Evolutionary conservation across 2,113 vertebrate species (phyloP).

Genomic region (Leucosticte australis): DNA sequence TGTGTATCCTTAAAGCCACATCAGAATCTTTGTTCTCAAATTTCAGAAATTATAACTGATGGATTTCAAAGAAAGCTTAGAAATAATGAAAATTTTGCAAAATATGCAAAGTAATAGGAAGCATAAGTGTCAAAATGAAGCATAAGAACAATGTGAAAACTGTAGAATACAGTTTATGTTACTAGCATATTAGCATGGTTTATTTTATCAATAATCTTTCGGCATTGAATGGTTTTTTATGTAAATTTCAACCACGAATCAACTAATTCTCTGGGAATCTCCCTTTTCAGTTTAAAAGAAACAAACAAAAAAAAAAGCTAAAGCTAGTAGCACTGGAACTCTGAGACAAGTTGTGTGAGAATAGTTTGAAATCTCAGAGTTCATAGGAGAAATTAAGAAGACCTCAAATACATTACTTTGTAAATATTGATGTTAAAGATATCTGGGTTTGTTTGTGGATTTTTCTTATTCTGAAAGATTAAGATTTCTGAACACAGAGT

Average conservation of each 20-base stretch:
- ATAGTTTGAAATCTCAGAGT: neutral
- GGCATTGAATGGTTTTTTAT: neutral
- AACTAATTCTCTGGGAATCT: neutral
- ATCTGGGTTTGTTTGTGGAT: fast-evolving
- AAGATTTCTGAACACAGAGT: neutral
- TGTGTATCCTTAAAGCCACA: neutral
- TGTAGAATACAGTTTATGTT: neutral
- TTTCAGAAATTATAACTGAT: neutral
- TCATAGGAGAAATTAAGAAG: neutral
- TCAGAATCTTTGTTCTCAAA: neutral
- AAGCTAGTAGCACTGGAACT: neutral
- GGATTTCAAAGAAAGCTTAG: neutral
- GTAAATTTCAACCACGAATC: neutral
- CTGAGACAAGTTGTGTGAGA: neutral
- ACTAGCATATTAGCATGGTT: neutral
- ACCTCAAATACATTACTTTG: neutral
- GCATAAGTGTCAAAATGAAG: neutral
- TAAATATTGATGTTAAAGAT: neutral
- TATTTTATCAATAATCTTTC: neutral
- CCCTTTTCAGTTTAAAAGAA: neutral
- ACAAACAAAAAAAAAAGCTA: neutral
- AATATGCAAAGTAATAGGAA: neutral
- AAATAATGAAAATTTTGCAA: neutral
- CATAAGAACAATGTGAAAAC: neutral
- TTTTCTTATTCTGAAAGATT: neutral